Evolutionary conservation across 2,113 vertebrate genomes (phyloP).

Genomic region (Papio anubis): DNA sequence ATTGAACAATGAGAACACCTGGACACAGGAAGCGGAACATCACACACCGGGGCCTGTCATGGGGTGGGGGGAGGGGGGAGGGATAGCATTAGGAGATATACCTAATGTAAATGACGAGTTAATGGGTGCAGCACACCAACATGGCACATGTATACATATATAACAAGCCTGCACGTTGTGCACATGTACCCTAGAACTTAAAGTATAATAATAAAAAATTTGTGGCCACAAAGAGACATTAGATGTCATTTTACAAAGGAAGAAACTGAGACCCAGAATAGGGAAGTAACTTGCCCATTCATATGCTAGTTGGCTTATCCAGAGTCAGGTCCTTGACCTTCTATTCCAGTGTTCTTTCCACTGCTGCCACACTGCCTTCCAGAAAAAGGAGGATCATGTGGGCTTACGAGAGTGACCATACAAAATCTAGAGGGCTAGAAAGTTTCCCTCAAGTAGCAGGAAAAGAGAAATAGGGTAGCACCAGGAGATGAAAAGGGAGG

Average conservation of each 20-base stretch:
- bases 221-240: neutral
- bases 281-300: neutral
- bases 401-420: neutral
- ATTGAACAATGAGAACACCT: no score
- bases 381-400: neutral
- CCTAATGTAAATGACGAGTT: no score
- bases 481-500: neutral
- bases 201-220: neutral
- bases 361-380: neutral
- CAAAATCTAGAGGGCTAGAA: neutral
- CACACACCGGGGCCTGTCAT: no score
- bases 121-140: no score
- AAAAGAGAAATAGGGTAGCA: neutral
- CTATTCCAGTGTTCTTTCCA: neutral
- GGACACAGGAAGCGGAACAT: no score
- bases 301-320: neutral
- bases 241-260: slow-evolving; percentile 20
- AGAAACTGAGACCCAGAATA: slow-evolving; percentile 9
- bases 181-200: no score
- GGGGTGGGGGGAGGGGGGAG: no score
- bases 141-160: no score
- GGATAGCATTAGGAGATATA: no score
- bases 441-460: neutral
- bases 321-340: neutral
- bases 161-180: no score